Evolutionary conservation across 2,888 invertebrate genomes (phyloP).

Genomic region (Prosapia bicincta): DNA sequence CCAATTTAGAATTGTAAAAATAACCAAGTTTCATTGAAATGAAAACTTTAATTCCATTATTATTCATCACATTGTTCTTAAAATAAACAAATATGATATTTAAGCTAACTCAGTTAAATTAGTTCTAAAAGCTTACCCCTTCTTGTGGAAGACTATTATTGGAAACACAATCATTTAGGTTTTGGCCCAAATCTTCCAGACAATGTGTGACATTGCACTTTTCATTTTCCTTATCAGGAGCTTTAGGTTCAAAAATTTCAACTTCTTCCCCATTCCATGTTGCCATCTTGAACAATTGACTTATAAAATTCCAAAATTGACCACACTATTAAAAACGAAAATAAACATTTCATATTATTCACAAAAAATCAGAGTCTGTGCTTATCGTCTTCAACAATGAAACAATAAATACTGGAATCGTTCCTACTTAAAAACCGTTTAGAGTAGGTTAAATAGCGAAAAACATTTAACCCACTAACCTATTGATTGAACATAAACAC

Average conservation of each 20-base stretch:
- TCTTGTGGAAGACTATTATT: not conserved
- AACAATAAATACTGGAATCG: too few relatives aligned
- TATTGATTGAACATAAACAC: not conserved
- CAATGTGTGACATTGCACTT: not conserved
- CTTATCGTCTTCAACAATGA: not conserved
- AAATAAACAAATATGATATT: too few relatives aligned
- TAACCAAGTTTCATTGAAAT: too few relatives aligned
- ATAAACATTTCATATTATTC: not conserved
- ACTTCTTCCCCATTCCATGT: not conserved
- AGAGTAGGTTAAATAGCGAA: too few relatives aligned
- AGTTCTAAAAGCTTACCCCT: not conserved
- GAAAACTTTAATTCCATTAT: too few relatives aligned
- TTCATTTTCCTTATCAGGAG: not conserved
- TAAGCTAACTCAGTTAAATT: too few relatives aligned
- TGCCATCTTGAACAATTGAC: not conserved
- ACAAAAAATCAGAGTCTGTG: not conserved
- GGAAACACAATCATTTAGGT: not conserved
- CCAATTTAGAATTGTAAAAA: too few relatives aligned
- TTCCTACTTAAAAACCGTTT: too few relatives aligned
- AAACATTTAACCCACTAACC: not conserved
- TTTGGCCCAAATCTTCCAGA: not conserved
- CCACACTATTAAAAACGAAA: not conserved
- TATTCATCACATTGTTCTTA: too few relatives aligned
- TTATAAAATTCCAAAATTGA: not conserved
- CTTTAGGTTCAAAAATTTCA: not conserved